phyloP scores from a whole-genome alignment of 2,888 invertebrate species.

The Pasiphila rectangulata region DNA sequence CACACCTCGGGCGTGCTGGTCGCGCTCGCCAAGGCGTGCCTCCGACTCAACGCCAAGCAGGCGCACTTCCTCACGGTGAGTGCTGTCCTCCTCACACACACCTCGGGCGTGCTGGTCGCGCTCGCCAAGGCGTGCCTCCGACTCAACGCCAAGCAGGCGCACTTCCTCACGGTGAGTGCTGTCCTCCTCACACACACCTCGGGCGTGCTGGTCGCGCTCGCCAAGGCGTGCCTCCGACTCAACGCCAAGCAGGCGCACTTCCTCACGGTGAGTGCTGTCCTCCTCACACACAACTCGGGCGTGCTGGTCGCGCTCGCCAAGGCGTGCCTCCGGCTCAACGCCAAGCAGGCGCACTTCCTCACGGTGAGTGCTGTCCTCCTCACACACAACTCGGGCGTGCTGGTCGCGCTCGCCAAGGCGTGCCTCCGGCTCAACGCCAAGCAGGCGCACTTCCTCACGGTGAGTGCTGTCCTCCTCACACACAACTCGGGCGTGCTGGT shows the following conservation, averaged over 20 bases:
- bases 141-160: conserved; percentile 86
- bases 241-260: conserved; percentile 89
- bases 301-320: conserved; percentile 86
- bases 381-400: conserved; percentile 87
- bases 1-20: conserved; percentile 88
- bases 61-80: conserved; percentile 69
- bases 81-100: not conserved
- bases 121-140: conserved; percentile 86
- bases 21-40: conserved; percentile 85
- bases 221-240: too few species aligned
- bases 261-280: conserved; percentile 3
- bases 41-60: too few species aligned
- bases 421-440: too few species aligned
- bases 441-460: conserved; percentile 82
- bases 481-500: conserved; percentile 78
- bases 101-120: too few species aligned
- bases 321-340: conserved; percentile 84
- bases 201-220: conserved; percentile 87
- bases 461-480: not conserved
- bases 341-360: conserved; percentile 87
- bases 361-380: too few species aligned
- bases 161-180: conserved; percentile 81
- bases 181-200: too few species aligned
- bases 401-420: conserved; percentile 85
- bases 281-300: not conserved